Base-by-base conservation (phyloP, 1,140 invertebrate species). In the Drosophila melanica region DNA sequence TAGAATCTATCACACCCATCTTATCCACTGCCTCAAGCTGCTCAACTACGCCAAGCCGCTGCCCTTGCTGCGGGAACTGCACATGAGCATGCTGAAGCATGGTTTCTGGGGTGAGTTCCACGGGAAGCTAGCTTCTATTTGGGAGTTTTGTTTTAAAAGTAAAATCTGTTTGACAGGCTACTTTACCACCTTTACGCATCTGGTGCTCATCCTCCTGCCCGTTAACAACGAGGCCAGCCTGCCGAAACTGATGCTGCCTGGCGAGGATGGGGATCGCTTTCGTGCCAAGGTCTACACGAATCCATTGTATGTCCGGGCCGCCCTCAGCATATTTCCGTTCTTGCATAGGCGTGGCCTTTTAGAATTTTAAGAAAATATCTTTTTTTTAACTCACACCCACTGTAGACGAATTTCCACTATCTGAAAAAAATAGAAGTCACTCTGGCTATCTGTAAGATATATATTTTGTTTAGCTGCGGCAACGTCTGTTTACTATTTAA, bases 51-150 rank as follows among this genome's bases (percentile, higher is more conserved):
- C 16, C 18, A 90, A 90, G 42, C 63, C 80, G n/a, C 27, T 86
- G 57, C 90, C 90, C 0, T 23, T 78, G 23, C 51, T 91, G 6
- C 67, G 55, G 23, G 81, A 91, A 4, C 69, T 91, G 1, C 90
- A 91, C 44, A 90, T 90, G 57, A 80, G 75, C 45, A 91, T 91
- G 90, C 62, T 91, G 14, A 89, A 79, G 53, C 70, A 91, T 39
- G 90, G 90, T 3, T 91, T 91, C 54, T 91, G 86, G 90, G 90
- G 90, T 90, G 18, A 75, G 77, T 44, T 42, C 12, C 0, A 12
- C 14, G 3, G 0, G 3, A 0, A 20, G 14, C 0, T 12, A n/a
- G 9, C 12, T 45, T 14, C 20, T 4, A 11, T 53, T 33, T 12
- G 47, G 11, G 4, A 10, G 6, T 6, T 10, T 14, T n/a, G n/a